A percentile compares a stretch with the other conserved stretches of the same genome.
Evolutionary conservation across 2,797 vertebrate species (phyloP).

Genomic region (Mallotus villosus): DNA sequence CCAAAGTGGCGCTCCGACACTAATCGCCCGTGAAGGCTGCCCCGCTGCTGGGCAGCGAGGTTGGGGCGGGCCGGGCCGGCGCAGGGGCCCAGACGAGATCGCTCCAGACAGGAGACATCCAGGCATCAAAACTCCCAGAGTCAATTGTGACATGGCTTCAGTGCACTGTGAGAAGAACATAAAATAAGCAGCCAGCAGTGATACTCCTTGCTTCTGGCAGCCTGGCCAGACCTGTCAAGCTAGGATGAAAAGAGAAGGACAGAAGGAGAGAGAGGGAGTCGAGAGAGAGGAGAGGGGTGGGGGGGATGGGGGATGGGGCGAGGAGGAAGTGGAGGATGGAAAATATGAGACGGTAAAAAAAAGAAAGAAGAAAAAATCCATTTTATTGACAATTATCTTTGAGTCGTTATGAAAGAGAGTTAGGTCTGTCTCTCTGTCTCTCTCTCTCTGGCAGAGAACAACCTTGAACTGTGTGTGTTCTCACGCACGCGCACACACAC

Average conservation of each 20-base stretch:
- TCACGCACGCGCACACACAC: constrained; percentile 18
- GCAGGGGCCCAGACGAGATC: constrained; percentile 77
- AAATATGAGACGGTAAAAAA: constrained; percentile 1
- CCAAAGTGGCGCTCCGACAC: constrained; percentile 92
- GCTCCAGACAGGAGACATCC: constrained; percentile 91
- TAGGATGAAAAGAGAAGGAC: constrained; percentile 71
- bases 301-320: constrained; percentile 25
- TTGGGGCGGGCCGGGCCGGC: constrained; percentile 85
- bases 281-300: constrained; percentile 54
- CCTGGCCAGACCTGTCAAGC: constrained; percentile 67
- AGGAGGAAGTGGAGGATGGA: constrained; percentile 16
- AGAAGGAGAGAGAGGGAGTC: constrained; percentile 43
- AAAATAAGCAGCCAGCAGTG: constrained; percentile 51
- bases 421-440: constrained; percentile 42
- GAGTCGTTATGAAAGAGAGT: constrained; percentile 42
- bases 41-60: constrained; percentile 88
- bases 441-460: constrained; percentile 32
- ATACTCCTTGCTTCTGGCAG: constrained; percentile 74
- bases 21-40: constrained; percentile 98
- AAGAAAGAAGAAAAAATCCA: constrained; percentile 51
- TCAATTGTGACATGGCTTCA: constrained; percentile 75
- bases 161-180: constrained; percentile 56
- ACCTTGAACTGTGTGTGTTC: constrained; percentile 66
- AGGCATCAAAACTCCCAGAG: constrained; percentile 83
- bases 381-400: constrained; percentile 73